Percentiles rank a stretch among this genome's conserved stretches.
Evolutionary conservation across 2,113 vertebrate species (phyloP).

Genomic region (Promerops cafer): DNA sequence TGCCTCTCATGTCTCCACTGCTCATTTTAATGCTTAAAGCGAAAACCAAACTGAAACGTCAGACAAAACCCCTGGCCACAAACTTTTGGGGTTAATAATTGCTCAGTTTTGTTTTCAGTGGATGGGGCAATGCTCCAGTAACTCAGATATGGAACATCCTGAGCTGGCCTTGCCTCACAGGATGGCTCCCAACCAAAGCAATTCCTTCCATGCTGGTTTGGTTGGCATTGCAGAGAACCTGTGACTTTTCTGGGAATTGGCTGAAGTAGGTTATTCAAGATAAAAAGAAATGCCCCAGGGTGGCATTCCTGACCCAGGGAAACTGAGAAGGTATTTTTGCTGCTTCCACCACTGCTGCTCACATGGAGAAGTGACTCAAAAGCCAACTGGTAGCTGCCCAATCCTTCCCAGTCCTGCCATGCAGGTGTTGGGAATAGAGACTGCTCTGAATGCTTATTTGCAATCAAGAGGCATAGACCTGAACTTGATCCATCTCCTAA

Average conservation of each 20-base stretch:
- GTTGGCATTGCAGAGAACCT: neutral
- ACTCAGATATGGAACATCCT: neutral
- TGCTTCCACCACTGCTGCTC: neutral
- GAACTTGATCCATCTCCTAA: neutral
- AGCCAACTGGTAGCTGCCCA: neutral
- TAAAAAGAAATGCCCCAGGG: neutral
- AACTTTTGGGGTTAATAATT: neutral
- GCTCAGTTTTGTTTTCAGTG: neutral
- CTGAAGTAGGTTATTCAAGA: neutral
- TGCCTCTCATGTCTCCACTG: neutral
- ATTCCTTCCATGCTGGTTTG: neutral
- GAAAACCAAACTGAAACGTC: neutral
- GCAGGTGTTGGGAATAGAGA: neutral
- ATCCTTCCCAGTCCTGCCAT: neutral
- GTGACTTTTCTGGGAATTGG: neutral
- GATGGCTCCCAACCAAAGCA: neutral
- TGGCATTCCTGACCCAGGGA: neutral
- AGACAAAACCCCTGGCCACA: neutral
- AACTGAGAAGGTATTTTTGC: neutral
- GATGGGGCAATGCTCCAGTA: neutral
- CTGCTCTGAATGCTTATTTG: neutral
- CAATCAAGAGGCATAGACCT: neutral
- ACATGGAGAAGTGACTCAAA: neutral
- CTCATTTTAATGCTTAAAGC: neutral
- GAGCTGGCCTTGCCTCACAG: neutral